phyloP scores from a whole-genome alignment of 30 jellyfish, hydroid and myxozoan species.

The Hydra vulgaris region DNA sequence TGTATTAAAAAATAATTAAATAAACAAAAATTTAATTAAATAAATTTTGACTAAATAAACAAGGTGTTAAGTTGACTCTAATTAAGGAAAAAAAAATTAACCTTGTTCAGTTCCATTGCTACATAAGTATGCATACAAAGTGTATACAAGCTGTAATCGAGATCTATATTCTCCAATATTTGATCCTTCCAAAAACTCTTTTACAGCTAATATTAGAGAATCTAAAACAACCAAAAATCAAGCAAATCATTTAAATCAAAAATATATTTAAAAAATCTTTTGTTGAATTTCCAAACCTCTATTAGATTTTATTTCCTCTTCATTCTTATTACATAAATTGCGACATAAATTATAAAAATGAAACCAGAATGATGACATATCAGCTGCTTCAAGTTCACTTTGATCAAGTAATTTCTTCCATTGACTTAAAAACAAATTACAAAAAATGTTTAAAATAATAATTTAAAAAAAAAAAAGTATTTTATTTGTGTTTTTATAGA shows the following conservation, averaged over 20 bases:
- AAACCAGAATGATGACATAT: slow-evolving; percentile 28
- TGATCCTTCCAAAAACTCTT: slow-evolving; percentile 60
- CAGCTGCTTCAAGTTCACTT: background rate
- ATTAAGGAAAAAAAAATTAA: too few relatives aligned
- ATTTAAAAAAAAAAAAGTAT: background rate
- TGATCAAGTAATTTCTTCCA: background rate
- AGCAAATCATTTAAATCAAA: too few relatives aligned
- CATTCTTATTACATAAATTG: background rate
- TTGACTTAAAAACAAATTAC: background rate
- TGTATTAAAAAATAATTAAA: too few relatives aligned
- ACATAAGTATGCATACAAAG: background rate
- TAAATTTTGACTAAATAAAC: too few relatives aligned
- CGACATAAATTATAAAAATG: slow-evolving; percentile 16
- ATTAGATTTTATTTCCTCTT: background rate
- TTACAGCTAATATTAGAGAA: slow-evolving; percentile 15
- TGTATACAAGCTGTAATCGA: slow-evolving; percentile 43
- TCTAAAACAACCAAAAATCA: slow-evolving; percentile 3
- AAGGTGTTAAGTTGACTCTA: too few relatives aligned
- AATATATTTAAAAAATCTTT: too few relatives aligned
- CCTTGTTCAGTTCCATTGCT: background rate
- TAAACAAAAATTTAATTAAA: too few relatives aligned
- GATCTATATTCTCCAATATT: slow-evolving; percentile 61
- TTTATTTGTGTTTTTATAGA: too few relatives aligned
- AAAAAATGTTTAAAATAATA: too few relatives aligned
- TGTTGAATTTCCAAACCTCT: background rate